Evolutionary conservation across 2,888 invertebrate genomes (phyloP), one percentile per base, ranked within the genome.

Genomic region (Teleiodes luculella): DNA sequence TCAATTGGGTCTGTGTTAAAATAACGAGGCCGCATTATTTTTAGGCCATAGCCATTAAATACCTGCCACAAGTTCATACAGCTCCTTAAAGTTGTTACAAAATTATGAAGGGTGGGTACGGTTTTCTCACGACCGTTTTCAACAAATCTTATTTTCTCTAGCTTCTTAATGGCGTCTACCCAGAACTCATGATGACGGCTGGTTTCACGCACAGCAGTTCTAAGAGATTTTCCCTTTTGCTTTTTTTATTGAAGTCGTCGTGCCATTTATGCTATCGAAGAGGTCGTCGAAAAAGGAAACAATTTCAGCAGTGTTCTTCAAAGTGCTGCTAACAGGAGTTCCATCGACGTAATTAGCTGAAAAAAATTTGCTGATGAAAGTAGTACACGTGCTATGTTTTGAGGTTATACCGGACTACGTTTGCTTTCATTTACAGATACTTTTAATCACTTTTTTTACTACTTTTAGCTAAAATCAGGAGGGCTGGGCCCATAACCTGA

Each of bases 1-100:
- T 59, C 60, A 2, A 62, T 53, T 2, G 58, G 56, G 13, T 61
- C 56, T 4, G 57, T 56, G 43, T 61, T 63, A 11, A 59, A 63
- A 39, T 56, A 61, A 45, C 62, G 0, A 1, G 45, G 45, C 0
- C 45, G 45, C 45, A 45, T 45, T 20, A 41, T 16, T 41, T 41
- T 41, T 16, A 41, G 2, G 3, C 20, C 20, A 16, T 20, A 20
- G 10, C 4, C 14, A 7, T 41, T 14, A 3, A 41, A 41, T 4
- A 41, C 10, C n/a, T 41, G 18, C 41, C 41, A 20, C 20, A 41
- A 20, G 3, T 16, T 18, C 20, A 16, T 14, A 16, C 3, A 41
- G 20, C 41, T 41, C 20, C 16, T 41, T 18, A 41, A 20, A 7
- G 39, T 39, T 13, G 39, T 39, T 8, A 39, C 39, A 13, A 13